A percentile compares a stretch with the other conserved stretches of the same genome.
These are phyloP conservation scores for Solenodon paradoxus DNA, from an alignment of 2,113 vertebrate species.

Conservation along the genomic window DNA sequence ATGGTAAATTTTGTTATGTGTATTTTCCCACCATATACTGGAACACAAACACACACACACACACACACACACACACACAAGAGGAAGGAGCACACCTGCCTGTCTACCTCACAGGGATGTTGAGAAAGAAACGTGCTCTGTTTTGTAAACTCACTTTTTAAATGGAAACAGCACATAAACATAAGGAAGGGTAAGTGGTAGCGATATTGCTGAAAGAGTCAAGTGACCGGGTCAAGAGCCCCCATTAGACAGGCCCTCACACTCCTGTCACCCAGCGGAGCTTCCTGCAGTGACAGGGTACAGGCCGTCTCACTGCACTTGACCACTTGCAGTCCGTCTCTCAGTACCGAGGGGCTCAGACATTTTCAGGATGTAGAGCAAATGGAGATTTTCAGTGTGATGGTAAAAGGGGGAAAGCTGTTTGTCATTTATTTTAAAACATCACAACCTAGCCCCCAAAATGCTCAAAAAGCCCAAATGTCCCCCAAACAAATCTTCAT, in stretches of 20 bases:
- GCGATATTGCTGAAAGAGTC: background rate
- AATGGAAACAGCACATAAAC: background rate
- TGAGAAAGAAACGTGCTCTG: background rate
- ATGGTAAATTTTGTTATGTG: background rate
- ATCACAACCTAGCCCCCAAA: background rate
- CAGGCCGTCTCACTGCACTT: background rate
- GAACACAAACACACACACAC: background rate
- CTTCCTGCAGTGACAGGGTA: background rate
- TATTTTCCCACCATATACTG: background rate
- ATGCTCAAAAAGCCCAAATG: background rate
- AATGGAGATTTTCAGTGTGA: background rate
- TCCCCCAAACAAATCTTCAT: too few species aligned
- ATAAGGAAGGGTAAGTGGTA: too few species aligned
- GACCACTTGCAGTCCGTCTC: background rate
- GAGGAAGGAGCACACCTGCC: background rate
- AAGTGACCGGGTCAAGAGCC: background rate
- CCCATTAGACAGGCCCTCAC: background rate
- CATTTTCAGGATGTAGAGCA: background rate
- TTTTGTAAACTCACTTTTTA: conserved; percentile 15
- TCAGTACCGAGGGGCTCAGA: background rate
- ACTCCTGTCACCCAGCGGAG: background rate
- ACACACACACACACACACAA: background rate
- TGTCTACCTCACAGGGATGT: background rate
- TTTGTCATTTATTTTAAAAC: background rate
- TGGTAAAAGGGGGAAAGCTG: background rate